Percentiles rank a stretch among this genome's conserved stretches.
Evolutionary conservation across 2,113 vertebrate species (phyloP).

Genomic region (Anoplopoma fimbria): DNA sequence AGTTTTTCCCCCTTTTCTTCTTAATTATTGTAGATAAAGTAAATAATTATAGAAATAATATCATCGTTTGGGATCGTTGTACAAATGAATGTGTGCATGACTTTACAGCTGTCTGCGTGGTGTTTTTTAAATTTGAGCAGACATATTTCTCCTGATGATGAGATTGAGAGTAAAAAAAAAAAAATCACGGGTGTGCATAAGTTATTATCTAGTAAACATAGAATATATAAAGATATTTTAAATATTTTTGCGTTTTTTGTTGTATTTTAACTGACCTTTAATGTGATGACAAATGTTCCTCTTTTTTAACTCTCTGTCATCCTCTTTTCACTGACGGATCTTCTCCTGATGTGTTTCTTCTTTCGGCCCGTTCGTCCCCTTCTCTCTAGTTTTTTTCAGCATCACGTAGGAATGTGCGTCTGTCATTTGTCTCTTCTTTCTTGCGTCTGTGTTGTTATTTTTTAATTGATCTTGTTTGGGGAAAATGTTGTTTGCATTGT

Average conservation of each 20-base stretch:
- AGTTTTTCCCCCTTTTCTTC: background rate
- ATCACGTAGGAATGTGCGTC: slow-evolving; percentile 8
- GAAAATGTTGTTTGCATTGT: background rate
- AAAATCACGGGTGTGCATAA: background rate
- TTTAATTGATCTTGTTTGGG: slow-evolving; percentile 20
- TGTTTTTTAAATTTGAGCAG: slow-evolving; percentile 4
- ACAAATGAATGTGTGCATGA: slow-evolving; percentile 6
- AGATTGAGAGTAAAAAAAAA: background rate
- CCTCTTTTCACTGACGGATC: background rate
- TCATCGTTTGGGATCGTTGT: background rate
- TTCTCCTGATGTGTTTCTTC: slow-evolving; percentile 1
- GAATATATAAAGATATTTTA: background rate
- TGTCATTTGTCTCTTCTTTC: slow-evolving; percentile 26
- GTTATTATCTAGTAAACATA: background rate
- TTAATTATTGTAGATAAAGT: background rate
- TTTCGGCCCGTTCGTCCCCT: background rate
- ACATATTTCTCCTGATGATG: slow-evolving; percentile 11
- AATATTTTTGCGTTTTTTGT: background rate
- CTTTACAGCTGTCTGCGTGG: background rate
- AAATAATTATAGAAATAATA: background rate
- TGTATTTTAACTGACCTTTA: background rate
- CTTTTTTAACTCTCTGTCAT: background rate
- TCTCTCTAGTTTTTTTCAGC: slow-evolving; percentile 23
- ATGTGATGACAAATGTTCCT: background rate
- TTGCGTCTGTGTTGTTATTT: slow-evolving; percentile 8